Percentiles rank a stretch among this genome's conserved stretches.
Conservation (phyloP, 2,113 vertebrate genomes). For the Cryptoleucopteryx plumbea region DNA sequence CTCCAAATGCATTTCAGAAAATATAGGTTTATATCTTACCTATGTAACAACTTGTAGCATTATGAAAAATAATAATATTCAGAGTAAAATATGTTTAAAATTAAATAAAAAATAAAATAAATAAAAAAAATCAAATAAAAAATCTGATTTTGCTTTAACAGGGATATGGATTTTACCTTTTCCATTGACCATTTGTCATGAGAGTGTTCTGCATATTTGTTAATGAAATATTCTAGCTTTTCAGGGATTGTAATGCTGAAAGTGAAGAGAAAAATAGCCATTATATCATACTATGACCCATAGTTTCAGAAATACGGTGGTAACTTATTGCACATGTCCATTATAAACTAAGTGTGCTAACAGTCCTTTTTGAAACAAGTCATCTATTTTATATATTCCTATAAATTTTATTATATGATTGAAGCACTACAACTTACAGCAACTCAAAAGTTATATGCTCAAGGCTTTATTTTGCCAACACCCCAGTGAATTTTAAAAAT, state of each 20-base stretch:
- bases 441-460: not conserved
- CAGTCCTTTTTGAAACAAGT: not conserved
- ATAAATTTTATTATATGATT: not conserved
- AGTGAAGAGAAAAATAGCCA: not conserved
- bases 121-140: not conserved
- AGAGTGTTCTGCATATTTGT: slow-evolving; percentile 94
- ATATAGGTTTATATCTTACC: not conserved
- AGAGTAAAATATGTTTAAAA: not conserved
- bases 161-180: slow-evolving; percentile 78
- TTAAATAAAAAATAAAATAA: too few relatives aligned
- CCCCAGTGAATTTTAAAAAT: not conserved
- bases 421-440: not conserved
- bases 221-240: slow-evolving; percentile 92
- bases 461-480: not conserved
- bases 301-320: not conserved
- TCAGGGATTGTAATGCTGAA: slow-evolving; percentile 88
- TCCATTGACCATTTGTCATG: slow-evolving; percentile 97
- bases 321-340: not conserved
- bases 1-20: not conserved
- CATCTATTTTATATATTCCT: not conserved
- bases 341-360: not conserved
- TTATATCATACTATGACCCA: not conserved
- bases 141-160: not conserved
- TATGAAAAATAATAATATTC: not conserved
- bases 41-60: not conserved